Conservation (phyloP, 2,888 invertebrate genomes). For the Gymnocheta viridis region DNA sequence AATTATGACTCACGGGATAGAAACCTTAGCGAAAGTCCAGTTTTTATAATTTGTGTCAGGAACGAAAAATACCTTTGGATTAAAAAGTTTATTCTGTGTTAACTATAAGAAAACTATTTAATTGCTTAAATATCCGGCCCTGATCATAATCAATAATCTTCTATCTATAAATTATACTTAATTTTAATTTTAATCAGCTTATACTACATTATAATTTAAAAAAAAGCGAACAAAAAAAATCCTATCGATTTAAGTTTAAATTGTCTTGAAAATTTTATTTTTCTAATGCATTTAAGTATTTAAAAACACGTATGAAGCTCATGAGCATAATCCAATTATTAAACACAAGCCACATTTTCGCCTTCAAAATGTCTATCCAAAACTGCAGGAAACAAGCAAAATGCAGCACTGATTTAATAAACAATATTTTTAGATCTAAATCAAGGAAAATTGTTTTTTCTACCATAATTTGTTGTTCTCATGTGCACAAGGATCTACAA, state of each 20-base stretch:
- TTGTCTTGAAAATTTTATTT: not conserved
- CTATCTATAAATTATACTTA: no score
- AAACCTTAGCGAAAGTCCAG: no score
- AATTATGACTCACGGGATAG: no score
- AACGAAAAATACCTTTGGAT: no score
- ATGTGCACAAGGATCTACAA: not conserved
- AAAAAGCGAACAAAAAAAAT: not conserved
- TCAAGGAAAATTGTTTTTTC: constrained; percentile 3
- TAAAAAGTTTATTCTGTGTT: no score
- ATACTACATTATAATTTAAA: not conserved
- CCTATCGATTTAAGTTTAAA: no score
- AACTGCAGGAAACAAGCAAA: not conserved
- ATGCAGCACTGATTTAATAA: constrained; percentile 28
- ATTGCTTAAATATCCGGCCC: no score
- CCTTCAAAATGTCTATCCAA: not conserved
- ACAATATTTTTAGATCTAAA: constrained; percentile 35
- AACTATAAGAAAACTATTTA: no score
- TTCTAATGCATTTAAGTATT: not conserved
- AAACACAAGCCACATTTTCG: not conserved
- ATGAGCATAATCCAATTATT: not conserved
- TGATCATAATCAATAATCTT: no score
- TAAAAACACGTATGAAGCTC: not conserved
- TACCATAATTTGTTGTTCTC: not conserved
- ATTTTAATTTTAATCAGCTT: no score
- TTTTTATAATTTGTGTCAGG: no score